Conservation (phyloP, 2,888 invertebrate species). For the Leucozona laternaria region DNA sequence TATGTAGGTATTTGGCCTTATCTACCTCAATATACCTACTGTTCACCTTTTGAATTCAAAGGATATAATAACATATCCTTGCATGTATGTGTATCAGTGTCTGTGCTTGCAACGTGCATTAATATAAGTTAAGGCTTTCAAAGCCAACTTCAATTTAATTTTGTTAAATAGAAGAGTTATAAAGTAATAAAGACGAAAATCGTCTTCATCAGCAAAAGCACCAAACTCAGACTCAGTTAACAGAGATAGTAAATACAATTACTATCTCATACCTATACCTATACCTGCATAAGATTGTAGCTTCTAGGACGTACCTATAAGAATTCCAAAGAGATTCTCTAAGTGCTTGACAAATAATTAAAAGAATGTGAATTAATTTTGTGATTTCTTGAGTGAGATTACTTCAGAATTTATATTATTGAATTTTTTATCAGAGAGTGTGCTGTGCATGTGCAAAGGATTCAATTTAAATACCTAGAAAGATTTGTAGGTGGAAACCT, state of each 20-base stretch:
- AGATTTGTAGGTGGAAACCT: too few relatives aligned
- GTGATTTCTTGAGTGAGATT: conserved; percentile 8
- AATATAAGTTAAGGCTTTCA: conserved; percentile 1
- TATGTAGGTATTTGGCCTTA: not conserved
- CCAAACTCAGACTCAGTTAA: not conserved
- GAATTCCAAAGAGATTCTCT: not conserved
- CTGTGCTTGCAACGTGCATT: not conserved
- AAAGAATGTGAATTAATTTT: conserved; percentile 7
- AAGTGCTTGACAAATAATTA: conserved; percentile 18
- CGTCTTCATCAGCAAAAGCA: conserved; percentile 24
- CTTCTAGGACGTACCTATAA: not conserved
- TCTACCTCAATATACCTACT: not conserved
- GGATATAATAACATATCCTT: conserved; percentile 7
- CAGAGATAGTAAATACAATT: conserved; percentile 1
- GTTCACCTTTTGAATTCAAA: conserved; percentile 13
- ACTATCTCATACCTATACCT: not conserved
- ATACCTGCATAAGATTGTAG: not conserved
- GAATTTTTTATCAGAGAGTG: too few relatives aligned
- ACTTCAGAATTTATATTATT: too few relatives aligned
- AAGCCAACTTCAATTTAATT: conserved; percentile 51
- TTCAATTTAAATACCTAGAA: too few relatives aligned
- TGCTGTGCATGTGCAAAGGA: too few relatives aligned
- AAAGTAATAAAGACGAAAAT: conserved; percentile 35
- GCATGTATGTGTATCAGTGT: not conserved
- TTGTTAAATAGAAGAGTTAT: conserved; percentile 44